phyloP scores from a whole-genome alignment of 92 coral and sea anemone species.

The Zoanthus solanderi region DNA sequence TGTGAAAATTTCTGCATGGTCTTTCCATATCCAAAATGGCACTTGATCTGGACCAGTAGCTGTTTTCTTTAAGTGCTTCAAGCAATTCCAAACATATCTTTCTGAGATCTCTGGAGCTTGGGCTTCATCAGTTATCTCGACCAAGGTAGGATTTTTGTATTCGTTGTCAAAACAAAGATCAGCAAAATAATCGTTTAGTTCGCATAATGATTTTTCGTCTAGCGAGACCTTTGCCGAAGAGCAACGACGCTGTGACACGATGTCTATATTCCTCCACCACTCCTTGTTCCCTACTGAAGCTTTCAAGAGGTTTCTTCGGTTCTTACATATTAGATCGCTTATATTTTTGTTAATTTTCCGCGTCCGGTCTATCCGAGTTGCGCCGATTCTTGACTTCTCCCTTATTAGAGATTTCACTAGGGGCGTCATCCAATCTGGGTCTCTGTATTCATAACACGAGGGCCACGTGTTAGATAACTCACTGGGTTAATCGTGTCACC shows the following conservation, averaged over 20 bases:
- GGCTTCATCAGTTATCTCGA: background rate
- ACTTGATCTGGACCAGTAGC: slow-evolving; percentile 48
- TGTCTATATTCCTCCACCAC: slow-evolving; percentile 44
- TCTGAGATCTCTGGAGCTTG: slow-evolving; percentile 34
- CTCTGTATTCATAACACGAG: background rate
- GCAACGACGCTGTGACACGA: slow-evolving; percentile 13
- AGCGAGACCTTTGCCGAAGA: background rate
- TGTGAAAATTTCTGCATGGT: too few relatives aligned
- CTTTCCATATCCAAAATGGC: too few relatives aligned
- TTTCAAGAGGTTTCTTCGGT: background rate
- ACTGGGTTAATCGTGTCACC: too few relatives aligned
- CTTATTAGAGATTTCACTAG: too few relatives aligned
- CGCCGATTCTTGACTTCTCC: background rate
- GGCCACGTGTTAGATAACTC: too few relatives aligned
- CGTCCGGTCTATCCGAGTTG: background rate
- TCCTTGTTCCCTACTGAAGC: slow-evolving; percentile 20
- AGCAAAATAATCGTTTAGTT: slow-evolving; percentile 39
- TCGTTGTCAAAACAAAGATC: slow-evolving; percentile 20
- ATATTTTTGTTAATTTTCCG: background rate
- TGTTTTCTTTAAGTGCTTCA: slow-evolving; percentile 42
- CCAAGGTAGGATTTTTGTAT: slow-evolving; percentile 19
- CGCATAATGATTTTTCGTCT: slow-evolving; percentile 22
- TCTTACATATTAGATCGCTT: background rate
- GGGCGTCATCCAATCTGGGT: too few relatives aligned
- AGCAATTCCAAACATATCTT: slow-evolving; percentile 32